Base-by-base conservation (phyloP, 2,888 invertebrate genomes). In the Stenotaenia linearis region DNA sequence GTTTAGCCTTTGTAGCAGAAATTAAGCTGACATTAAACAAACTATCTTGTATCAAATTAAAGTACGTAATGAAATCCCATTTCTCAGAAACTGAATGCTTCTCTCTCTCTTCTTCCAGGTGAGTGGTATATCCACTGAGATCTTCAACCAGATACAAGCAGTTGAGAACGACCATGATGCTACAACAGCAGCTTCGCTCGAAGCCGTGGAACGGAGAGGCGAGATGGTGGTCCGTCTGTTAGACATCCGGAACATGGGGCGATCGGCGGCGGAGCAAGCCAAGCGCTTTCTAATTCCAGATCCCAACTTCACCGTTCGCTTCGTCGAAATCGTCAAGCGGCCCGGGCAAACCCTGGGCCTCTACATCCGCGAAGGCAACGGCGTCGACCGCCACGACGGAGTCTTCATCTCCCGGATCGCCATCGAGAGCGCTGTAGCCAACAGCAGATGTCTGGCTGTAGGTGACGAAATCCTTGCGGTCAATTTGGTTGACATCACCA, bases 391-490 rank as follows among this genome's bases (percentile, higher is more conserved):
- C 81, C 91, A 92, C 75, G 97, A 97, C 84, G 99, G 99, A 75
- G 98, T 99, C 81, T 99, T 99, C 89, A 98, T 99, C 87, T 98
- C 98, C 9, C 89, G 94, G 84, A 95, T 96, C 86, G 98, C 98
- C 45, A 90, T 97, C 84, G 97, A 97, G 87, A 96, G 96, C 76
- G 96, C 97, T 40, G 97, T 98, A 69, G 97, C 97, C 88, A 96
- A 97, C 88, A 97, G 97, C 86, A 97, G 98, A 79, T 96, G 98
- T 86, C 89, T 99, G 82, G 85, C 93, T 90, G 97, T 98, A 78
- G 98, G 98, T 75, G 98, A 99, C 88, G 98, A 99, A 89, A 98
- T 99, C 85, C 89, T 99, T 84, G 97, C 97, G 45, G 98, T 99
- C 80, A 99, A 99, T 88, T 90, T 97, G 85, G 98, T 99, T 83